These are phyloP conservation scores for Eumerus sabulonum DNA, from an alignment of 2,888 invertebrate genomes.

Conservation along the genomic window DNA sequence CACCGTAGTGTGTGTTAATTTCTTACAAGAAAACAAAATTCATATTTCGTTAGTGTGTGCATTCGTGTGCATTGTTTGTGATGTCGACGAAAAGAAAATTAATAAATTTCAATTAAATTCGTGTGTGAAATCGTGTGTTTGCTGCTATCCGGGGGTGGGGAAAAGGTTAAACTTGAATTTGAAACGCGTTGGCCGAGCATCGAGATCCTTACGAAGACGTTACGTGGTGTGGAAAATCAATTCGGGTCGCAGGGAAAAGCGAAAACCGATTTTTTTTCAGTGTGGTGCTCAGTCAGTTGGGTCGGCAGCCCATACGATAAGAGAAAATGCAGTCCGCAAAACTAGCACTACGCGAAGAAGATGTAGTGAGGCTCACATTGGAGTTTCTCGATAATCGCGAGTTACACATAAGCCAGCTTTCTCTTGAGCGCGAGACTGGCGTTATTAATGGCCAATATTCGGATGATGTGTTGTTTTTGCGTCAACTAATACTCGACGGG, in stretches of 20 bases:
- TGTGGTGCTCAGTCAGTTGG: slow-evolving; percentile 23
- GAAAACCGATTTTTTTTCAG: slow-evolving; percentile 43
- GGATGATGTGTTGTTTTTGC: slow-evolving; percentile 95
- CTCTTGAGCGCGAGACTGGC: slow-evolving; percentile 96
- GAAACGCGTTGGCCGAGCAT: slow-evolving; percentile 24
- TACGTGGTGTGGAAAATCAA: slow-evolving; percentile 55
- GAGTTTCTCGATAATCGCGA: slow-evolving; percentile 94
- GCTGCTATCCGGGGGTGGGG: slow-evolving; percentile 41
- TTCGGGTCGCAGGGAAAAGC: slow-evolving; percentile 20
- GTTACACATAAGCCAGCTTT: slow-evolving; percentile 93
- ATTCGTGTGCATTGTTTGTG: slow-evolving; percentile 69
- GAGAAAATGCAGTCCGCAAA: slow-evolving; percentile 88
- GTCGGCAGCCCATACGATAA: slow-evolving; percentile 7
- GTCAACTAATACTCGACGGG: slow-evolving; percentile 96
- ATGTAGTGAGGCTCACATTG: slow-evolving; percentile 90
- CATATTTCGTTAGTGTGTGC: slow-evolving; percentile 54
- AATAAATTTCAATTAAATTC: slow-evolving; percentile 61
- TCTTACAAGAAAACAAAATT: slow-evolving; percentile 42
- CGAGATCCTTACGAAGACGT: slow-evolving; percentile 12
- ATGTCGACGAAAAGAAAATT: slow-evolving; percentile 58
- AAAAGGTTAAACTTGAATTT: slow-evolving; percentile 37
- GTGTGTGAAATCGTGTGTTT: slow-evolving; percentile 60
- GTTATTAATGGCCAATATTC: slow-evolving; percentile 95
- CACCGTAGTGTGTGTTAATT: slow-evolving; percentile 42
- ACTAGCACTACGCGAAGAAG: slow-evolving; percentile 91